Percentiles rank a stretch among this genome's conserved stretches.
Conservation (phyloP, 2,113 vertebrate species). For the Willisornis vidua region DNA sequence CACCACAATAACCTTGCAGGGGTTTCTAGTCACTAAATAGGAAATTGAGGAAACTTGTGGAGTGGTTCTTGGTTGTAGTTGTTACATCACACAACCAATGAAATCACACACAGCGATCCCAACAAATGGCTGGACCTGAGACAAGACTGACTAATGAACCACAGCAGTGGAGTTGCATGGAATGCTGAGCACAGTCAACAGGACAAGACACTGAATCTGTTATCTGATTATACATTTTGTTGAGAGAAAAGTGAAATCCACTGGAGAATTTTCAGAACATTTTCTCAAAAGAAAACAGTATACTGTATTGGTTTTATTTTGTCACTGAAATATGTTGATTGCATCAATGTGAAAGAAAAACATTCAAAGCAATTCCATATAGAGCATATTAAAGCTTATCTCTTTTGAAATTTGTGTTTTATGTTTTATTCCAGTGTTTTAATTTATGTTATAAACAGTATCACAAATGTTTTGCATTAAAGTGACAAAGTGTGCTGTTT, state of each 20-base stretch:
- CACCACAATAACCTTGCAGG: not conserved
- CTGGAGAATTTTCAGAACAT: not conserved
- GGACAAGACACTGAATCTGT: not conserved
- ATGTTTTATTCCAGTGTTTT: not conserved
- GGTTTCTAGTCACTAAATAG: not conserved
- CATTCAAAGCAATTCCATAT: not conserved
- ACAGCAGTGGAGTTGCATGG: fast-evolving
- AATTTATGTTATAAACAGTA: not conserved
- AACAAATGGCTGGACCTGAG: not conserved
- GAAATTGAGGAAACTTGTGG: not conserved
- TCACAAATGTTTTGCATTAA: not conserved
- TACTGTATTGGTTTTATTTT: not conserved
- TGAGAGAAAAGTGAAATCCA: not conserved
- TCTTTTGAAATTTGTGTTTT: not conserved
- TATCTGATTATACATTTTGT: not conserved
- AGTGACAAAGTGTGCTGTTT: not conserved
- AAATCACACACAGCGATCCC: not conserved
- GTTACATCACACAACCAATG: not conserved
- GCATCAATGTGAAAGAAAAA: not conserved
- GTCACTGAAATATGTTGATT: not conserved
- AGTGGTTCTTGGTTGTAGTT: not conserved
- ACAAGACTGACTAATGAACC: not conserved
- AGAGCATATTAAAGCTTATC: not conserved
- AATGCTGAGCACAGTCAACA: not conserved
- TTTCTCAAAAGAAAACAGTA: not conserved